Percentiles rank a stretch among this genome's conserved stretches.
Evolutionary conservation across 2,113 vertebrate genomes (phyloP).

Genomic region (Urocynchramus pylzowi): DNA sequence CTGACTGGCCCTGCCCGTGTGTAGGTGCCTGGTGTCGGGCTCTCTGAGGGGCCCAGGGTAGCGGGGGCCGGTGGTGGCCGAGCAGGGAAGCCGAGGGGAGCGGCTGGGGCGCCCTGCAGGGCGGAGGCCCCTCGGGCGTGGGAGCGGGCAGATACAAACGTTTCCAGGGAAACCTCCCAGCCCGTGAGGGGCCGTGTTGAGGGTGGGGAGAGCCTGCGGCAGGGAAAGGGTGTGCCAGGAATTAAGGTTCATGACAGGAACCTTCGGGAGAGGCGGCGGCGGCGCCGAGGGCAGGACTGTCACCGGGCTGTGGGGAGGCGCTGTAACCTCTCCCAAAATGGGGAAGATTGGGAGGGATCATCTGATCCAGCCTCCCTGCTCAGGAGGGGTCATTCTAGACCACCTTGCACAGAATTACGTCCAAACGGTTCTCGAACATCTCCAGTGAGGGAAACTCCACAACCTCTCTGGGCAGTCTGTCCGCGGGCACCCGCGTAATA

Average conservation of each 20-base stretch:
- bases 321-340: neutral
- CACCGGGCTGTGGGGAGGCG: no score
- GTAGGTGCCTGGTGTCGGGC: accelerated
- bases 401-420: no score
- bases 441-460: neutral
- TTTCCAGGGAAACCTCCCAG: neutral
- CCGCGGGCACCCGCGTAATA: neutral
- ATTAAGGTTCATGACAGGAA: neutral
- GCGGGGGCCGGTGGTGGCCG: accelerated
- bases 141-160: no score
- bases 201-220: neutral
- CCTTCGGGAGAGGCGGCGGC: accelerated
- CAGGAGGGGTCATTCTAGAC: neutral
- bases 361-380: neutral
- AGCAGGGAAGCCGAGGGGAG: neutral
- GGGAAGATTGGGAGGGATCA: neutral
- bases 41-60: neutral
- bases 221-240: no score
- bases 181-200: neutral
- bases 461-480: neutral
- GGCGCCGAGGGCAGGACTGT: neutral
- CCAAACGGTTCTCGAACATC: neutral
- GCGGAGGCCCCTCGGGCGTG: neutral
- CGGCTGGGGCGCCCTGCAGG: accelerated
- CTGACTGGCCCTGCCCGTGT: no score